Conservation (phyloP, 2,797 vertebrate species). For the Oreochromis mossambicus region DNA sequence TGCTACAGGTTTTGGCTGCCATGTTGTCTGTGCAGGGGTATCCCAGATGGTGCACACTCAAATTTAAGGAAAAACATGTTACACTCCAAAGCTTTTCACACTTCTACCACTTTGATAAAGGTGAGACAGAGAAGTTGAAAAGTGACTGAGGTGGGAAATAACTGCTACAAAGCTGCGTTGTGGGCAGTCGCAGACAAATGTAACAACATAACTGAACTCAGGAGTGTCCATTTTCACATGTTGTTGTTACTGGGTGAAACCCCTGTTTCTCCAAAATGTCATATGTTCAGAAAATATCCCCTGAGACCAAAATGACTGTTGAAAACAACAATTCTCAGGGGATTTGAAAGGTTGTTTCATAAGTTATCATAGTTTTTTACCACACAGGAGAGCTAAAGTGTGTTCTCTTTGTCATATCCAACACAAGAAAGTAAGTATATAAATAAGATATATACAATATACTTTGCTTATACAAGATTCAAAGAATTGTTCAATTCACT, state of each 20-base stretch:
- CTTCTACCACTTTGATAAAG: background rate
- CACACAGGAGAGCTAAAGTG: background rate
- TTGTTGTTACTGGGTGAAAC: background rate
- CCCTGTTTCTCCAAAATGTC: background rate
- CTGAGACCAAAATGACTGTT: background rate
- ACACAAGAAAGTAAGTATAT: background rate
- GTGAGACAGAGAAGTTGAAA: background rate
- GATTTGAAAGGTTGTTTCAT: background rate
- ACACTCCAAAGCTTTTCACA: constrained; percentile 32
- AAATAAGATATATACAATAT: background rate
- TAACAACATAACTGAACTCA: background rate
- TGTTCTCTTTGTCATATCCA: background rate
- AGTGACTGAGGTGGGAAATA: background rate
- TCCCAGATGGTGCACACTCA: background rate
- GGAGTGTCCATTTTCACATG: background rate
- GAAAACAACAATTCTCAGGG: background rate
- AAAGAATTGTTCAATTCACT: background rate
- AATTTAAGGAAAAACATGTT: constrained; percentile 7
- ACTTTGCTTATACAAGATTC: background rate
- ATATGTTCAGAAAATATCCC: background rate
- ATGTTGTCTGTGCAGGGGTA: background rate
- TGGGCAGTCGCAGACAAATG: background rate
- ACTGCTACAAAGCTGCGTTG: background rate
- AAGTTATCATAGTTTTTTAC: background rate
- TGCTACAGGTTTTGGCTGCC: background rate